Conservation (phyloP, 2,113 vertebrate genomes). For the Alectura lathami region DNA sequence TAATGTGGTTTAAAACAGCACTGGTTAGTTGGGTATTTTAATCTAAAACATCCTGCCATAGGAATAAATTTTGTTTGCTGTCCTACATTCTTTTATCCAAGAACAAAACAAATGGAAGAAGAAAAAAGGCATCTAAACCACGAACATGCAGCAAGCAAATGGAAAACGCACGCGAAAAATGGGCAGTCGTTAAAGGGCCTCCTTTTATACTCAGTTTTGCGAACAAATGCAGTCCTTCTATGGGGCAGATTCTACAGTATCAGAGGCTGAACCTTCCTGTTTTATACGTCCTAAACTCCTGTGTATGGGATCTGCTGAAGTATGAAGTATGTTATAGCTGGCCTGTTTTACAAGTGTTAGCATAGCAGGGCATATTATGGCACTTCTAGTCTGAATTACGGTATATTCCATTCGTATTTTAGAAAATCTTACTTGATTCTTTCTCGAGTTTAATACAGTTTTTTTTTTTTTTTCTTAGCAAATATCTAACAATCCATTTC, state of each 20-base stretch:
- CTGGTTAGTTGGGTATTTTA: not conserved
- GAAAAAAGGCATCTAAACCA: not conserved
- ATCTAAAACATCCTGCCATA: not conserved
- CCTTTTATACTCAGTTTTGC: not conserved
- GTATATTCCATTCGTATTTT: not conserved
- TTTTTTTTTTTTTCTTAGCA: not conserved
- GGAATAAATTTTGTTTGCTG: conserved; percentile 32
- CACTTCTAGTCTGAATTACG: not conserved
- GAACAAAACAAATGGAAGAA: conserved; percentile 1
- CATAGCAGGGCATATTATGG: rapidly evolving
- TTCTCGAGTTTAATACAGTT: not conserved
- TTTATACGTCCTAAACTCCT: not conserved
- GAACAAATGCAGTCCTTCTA: not conserved
- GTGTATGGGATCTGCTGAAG: not conserved
- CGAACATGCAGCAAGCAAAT: not conserved
- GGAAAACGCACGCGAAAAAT: not conserved
- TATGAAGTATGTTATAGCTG: not conserved
- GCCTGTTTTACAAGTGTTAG: not conserved
- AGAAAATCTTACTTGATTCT: not conserved
- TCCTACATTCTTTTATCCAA: conserved; percentile 28
- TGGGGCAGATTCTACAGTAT: not conserved
- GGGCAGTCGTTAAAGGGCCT: not conserved
- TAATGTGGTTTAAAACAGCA: not conserved
- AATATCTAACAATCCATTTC: not conserved
- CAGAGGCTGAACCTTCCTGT: not conserved